Base-by-base conservation (phyloP, 2,113 vertebrate species). In the Ptyas mucosa region DNA sequence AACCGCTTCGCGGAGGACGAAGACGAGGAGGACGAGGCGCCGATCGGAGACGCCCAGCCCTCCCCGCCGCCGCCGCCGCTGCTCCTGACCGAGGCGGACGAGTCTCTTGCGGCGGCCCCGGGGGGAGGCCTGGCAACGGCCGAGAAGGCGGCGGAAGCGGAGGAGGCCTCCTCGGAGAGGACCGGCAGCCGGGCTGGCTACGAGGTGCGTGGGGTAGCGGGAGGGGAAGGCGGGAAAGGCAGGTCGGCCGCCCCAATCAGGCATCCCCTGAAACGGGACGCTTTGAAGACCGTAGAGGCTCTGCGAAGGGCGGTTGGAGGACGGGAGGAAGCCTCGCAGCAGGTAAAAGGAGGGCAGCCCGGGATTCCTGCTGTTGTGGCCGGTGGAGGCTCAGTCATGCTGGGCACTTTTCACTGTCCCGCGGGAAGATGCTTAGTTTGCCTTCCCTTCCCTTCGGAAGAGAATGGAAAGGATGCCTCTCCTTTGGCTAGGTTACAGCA, bases 1-100 rank as follows among this genome's bases (percentile, higher is more conserved):
- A 98, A 98, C 95, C 98, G 98, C 91, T 98, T 98, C 87, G 98
- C 98, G 0, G 98, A 99, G 20, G 98, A 99, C 0, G 98, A 99
- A 8, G 98, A 98, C 12, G 94, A 97, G 0, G 95, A 96, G 5
- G 61, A 54, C 0, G 96, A 94, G 81, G 85, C 91, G 1, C 81
- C 94, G 14, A 49, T 8, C 5, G 52, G 39, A 69, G 49, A 89
- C 2, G 91, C 20, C 58, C 96, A 93, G 88, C 95, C 7, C 1
- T 64, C 91, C 20, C 85, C 91, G 3, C 20, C 46, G 39, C 86
- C 43, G 75, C 91, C 26, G 90, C 94, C 96, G 5, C 96, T 96
- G 94, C 97, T 97, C 88, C 15, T 95, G 90, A 89, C 96, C 0
- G 96, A 92, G 26, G 86, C 96, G 4, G 97, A 97, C 97, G 96